Evolutionary conservation across 1,140 invertebrate genomes (phyloP), one percentile per base, ranked within the genome.

Genomic region (Andricus grossulariae): DNA sequence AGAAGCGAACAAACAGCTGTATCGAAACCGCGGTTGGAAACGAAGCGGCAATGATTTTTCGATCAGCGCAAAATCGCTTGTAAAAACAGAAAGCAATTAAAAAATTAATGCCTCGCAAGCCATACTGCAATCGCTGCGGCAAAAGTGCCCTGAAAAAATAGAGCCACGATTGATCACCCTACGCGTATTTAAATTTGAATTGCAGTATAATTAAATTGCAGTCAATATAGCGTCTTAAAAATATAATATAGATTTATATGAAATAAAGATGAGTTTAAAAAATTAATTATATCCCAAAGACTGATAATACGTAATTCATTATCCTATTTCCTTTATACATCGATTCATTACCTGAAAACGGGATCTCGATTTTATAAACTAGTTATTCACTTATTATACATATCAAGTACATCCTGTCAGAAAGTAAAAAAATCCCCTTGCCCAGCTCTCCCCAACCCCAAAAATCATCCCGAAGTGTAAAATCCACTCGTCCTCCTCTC

Each of bases 31-130:
- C 60, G 60, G 60, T 66, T 32, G 60, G 60, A 66, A 66, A 66
- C 60, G 80, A 82, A 84, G 75, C 71, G 73, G 71, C 52, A 25
- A 57, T 60, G 73, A 76, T 83, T 70, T 80, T 75, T 72, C 72
- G 19, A 73, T 73, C 52, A 51, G 60, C 60, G 60, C 60, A 66
- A 66, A 66, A 66, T 66, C 60, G 60, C 60, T 66, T 66, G 60
- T 66, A 66, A 66, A 66, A 66, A 66, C 60, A 66, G 60, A 66
- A 66, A 66, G 60, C 60, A 66, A 66, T 66, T 66, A 66, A 66
- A 66, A 66, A 66, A 66, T 66, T 66, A 66, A 66, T 66, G 60
- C 60, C 60, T 66, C 60, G 60, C 60, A 66, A 66, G 60, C 25
- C 60, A 66, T 66, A 66, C 57, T 66, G 60, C 60, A 66, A 45